A percentile compares a stretch with the other conserved stretches of the same genome.
These are phyloP conservation scores for Osedax fenrisi DNA, from an alignment of 2,888 invertebrate genomes.

Conservation along the genomic window DNA sequence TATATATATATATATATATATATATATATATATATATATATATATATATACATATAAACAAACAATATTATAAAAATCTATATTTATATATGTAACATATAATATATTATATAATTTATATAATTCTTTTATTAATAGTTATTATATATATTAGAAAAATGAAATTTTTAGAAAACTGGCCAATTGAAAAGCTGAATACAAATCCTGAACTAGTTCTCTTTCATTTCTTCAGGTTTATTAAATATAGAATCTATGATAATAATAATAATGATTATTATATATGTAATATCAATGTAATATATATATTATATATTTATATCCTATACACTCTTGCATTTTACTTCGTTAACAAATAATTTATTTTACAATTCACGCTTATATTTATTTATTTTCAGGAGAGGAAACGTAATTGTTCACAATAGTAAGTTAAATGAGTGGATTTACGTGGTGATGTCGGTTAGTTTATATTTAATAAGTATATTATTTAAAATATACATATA, in stretches of 20 bases:
- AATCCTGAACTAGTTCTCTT: constrained; percentile 23
- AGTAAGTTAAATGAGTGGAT: constrained; percentile 42
- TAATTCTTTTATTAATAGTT: not conserved
- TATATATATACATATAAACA: too few relatives aligned
- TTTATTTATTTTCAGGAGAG: constrained; percentile 38
- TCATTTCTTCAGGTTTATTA: constrained; percentile 35
- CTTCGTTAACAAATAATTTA: not conserved
- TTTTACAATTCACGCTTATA: too few relatives aligned
- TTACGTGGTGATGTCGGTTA: constrained; percentile 44
- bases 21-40: too few relatives aligned
- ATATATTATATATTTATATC: not conserved
- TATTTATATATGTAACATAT: not conserved
- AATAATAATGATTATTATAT: too few relatives aligned
- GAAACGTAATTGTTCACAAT: constrained; percentile 41
- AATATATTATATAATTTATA: not conserved
- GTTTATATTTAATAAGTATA: too few relatives aligned
- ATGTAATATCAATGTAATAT: too few relatives aligned
- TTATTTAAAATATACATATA: too few relatives aligned
- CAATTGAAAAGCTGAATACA: constrained; percentile 25
- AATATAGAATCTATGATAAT: too few relatives aligned
- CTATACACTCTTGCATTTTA: not conserved
- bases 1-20: too few relatives aligned
- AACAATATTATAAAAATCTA: not conserved
- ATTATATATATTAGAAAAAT: not conserved
- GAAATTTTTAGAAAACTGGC: constrained; percentile 29